Evolutionary conservation across 2,797 vertebrate genomes (phyloP), one percentile per base, ranked within the genome.

Genomic region (Dallia pectoralis): DNA sequence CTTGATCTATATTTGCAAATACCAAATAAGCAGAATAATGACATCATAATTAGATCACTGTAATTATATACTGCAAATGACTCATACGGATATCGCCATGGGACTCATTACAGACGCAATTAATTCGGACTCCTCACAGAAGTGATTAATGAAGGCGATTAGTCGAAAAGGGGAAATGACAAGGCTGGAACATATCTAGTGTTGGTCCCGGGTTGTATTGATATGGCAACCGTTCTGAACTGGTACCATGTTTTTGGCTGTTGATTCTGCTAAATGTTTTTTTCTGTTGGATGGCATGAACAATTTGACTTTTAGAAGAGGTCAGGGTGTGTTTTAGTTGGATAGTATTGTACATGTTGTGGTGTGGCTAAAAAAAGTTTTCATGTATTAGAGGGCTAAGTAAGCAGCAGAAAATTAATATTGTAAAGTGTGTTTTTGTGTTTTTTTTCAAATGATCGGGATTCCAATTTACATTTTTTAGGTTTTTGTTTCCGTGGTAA

Each of bases 61-160:
- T 65, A 44, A 64, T 18, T 27, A 16, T 51, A 33, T 18, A n/a
- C n/a, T 29, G 25, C 19, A 15, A 9, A 19, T 25, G 29, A 15
- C 32, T 25, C 25, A n/a, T 25, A 14, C n/a, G 19, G 33, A 32
- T 32, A 63, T 4, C 4, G 30, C 47, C 51, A 19, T 19, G 6
- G 44, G 61, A 18, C 47, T 32, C 19, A 27, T 22, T 68, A 67
- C 64, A 33, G 36, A 68, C 30, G 6, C 25, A 16, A 64, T 56
- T 29, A 6, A 56, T 25, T 29, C 71, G 51, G 32, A 66, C 70
- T 63, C 65, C 40, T 62, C 56, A 14, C 62, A 56, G 32, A 25
- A 62, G 62, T 53, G 14, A 66, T 66, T 19, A 18, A 22, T 71
- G 48, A 53, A 68, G 33, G 29, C 29, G 53, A 27, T 70, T 67